Evolutionary conservation across 2,113 vertebrate species (phyloP).

Genomic region (Suricata suricatta): DNA sequence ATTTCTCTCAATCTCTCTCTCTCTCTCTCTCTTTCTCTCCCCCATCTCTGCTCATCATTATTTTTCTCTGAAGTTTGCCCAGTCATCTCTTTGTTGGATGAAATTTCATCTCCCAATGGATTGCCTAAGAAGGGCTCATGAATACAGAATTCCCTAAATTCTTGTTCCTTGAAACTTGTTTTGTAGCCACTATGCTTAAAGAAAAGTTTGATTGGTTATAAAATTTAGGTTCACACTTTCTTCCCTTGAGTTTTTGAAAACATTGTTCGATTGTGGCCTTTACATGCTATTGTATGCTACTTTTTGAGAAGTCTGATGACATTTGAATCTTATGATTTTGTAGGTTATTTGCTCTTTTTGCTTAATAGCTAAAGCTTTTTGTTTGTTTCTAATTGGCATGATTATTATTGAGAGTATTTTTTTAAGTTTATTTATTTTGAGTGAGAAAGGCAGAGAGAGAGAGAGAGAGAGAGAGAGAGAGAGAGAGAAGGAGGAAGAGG

Average conservation of each 20-base stretch:
- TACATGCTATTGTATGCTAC: background rate
- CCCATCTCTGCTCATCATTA: background rate
- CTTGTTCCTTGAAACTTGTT: background rate
- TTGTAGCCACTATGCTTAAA: background rate
- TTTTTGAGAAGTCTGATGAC: background rate
- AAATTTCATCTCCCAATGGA: background rate
- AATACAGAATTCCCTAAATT: background rate
- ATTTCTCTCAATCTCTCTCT: background rate
- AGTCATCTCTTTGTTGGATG: background rate
- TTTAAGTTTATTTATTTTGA: no score
- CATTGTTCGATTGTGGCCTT: background rate
- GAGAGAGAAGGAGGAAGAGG: no score
- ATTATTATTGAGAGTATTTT: background rate
- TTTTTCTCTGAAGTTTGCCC: background rate
- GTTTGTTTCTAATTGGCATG: background rate
- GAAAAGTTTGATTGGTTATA: background rate
- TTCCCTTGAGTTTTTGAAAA: background rate
- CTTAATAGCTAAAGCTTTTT: background rate
- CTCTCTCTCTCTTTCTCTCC: background rate
- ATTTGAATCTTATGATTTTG: conserved; percentile 10
- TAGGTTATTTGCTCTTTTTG: conserved; percentile 11
- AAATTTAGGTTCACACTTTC: background rate
- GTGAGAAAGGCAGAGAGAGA: no score
- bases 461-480: no score
- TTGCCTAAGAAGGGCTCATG: background rate